Conservation (phyloP, 1,140 invertebrate genomes). For the Zaprionus africanus region DNA sequence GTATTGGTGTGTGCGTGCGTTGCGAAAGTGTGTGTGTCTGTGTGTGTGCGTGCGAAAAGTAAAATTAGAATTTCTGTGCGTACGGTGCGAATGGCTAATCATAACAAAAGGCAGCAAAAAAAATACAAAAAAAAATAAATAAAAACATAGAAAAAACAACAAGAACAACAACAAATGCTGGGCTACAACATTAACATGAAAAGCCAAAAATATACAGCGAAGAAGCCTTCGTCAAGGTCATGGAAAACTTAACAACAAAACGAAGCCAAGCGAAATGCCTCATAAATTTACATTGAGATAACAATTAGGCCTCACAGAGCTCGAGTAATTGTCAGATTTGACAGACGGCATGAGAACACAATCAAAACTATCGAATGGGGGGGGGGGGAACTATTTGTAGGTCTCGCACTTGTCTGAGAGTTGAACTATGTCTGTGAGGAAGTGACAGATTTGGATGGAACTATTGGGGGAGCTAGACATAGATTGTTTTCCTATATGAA, state of each 20-base stretch:
- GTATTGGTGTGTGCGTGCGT: not conserved
- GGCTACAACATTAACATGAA: conserved; percentile 35
- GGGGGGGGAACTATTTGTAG: not conserved
- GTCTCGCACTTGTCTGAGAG: not conserved
- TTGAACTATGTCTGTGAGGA: not conserved
- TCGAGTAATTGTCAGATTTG: conserved; percentile 9
- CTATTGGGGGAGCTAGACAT: too few relatives aligned
- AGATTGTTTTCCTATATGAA: too few relatives aligned
- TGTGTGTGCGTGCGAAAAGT: conserved; percentile 69
- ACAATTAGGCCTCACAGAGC: conserved; percentile 14
- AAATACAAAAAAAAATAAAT: conserved; percentile 33
- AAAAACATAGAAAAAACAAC: conserved; percentile 46
- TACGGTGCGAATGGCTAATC: conserved; percentile 77
- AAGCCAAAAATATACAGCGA: conserved; percentile 47
- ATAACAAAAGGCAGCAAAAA: conserved; percentile 66
- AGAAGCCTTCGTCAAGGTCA: conserved; percentile 53
- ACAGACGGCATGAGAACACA: conserved; percentile 10
- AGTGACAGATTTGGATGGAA: not conserved
- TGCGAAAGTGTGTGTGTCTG: conserved; percentile 7
- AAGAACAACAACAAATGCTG: conserved; percentile 27
- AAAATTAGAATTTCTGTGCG: conserved; percentile 81
- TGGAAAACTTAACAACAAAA: conserved; percentile 45
- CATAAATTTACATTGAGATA: conserved; percentile 37
- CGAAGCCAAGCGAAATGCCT: conserved; percentile 17
- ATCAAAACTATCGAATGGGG: not conserved